These are phyloP conservation scores for Crossocerus cetratus DNA, from an alignment of 2,888 invertebrate genomes.

Conservation along the genomic window DNA sequence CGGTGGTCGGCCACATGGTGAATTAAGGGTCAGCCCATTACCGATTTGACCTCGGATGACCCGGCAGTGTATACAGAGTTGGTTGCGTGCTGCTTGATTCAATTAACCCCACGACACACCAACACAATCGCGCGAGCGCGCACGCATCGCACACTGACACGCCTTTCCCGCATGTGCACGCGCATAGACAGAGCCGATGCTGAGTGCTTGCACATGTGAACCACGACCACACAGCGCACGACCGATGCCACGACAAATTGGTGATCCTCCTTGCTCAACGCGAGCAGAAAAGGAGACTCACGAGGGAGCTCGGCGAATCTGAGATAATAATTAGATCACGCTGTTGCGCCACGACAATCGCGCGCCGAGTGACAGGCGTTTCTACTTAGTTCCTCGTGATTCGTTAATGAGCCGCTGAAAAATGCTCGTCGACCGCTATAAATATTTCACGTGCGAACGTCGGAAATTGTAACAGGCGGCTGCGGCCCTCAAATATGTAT, in stretches of 20 bases:
- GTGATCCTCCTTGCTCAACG: slow-evolving; percentile 37
- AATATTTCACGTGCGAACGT: not conserved
- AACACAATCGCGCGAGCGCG: slow-evolving; percentile 33
- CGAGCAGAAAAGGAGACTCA: slow-evolving; percentile 5
- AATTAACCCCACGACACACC: slow-evolving; percentile 71
- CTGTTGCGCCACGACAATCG: not conserved
- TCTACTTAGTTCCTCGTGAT: not conserved
- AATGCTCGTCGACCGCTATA: not conserved
- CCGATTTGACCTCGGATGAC: slow-evolving; percentile 74
- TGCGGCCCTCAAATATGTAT: not conserved
- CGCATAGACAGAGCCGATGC: slow-evolving; percentile 46
- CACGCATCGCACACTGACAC: slow-evolving; percentile 25
- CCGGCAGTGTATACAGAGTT: slow-evolving; percentile 68
- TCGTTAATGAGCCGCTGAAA: not conserved
- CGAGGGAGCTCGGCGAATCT: not conserved
- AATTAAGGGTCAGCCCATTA: slow-evolving; percentile 73
- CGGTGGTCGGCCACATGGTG: slow-evolving; percentile 61
- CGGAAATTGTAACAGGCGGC: not conserved
- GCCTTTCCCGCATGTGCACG: slow-evolving; percentile 18
- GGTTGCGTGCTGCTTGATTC: slow-evolving; percentile 74
- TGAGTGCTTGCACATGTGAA: slow-evolving; percentile 30
- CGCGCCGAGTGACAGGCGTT: not conserved
- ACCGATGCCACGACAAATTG: slow-evolving; percentile 43
- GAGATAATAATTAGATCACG: not conserved
- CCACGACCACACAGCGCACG: slow-evolving; percentile 9